phyloP scores from a whole-genome alignment of 1,140 invertebrate species.

The Dinothrombium tinctorium region DNA sequence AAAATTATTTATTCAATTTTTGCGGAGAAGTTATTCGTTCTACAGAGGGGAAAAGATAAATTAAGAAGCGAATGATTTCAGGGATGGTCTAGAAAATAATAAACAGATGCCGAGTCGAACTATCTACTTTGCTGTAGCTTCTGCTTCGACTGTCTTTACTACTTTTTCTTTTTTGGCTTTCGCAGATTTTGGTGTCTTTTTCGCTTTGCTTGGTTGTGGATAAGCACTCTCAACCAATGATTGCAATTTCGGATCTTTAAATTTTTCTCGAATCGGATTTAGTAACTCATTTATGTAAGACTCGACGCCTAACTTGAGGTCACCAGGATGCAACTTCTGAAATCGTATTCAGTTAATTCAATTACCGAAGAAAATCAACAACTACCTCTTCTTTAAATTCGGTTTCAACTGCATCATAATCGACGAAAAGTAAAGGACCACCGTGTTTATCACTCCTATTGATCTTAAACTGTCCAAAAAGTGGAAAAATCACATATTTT shows the following conservation, averaged over 20 bases:
- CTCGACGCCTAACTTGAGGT: slow-evolving; percentile 66
- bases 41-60: background rate
- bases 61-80: background rate
- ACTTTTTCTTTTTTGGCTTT: no score
- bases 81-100: background rate
- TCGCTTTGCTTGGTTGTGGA: slow-evolving; percentile 24
- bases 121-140: background rate
- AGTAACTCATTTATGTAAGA: slow-evolving; percentile 61
- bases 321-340: slow-evolving; percentile 75
- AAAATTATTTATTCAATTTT: no score
- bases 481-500: slow-evolving; percentile 71
- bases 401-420: slow-evolving; percentile 38
- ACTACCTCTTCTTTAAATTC: slow-evolving; percentile 27
- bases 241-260: slow-evolving; percentile 54
- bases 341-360: slow-evolving; percentile 17
- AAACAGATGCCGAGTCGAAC: background rate
- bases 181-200: background rate
- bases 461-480: slow-evolving; percentile 34
- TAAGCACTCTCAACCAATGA: slow-evolving; percentile 46
- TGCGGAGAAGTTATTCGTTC: no score
- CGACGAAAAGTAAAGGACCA: slow-evolving; percentile 43
- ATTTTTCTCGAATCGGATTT: slow-evolving; percentile 61
- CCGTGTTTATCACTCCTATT: slow-evolving; percentile 29
- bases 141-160: no score
- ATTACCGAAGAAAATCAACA: background rate